Percentiles rank a stretch among this genome's conserved stretches.
Evolutionary conservation across 2,113 vertebrate genomes (phyloP).

Genomic region (Rhinolophus ferrumequinum): DNA sequence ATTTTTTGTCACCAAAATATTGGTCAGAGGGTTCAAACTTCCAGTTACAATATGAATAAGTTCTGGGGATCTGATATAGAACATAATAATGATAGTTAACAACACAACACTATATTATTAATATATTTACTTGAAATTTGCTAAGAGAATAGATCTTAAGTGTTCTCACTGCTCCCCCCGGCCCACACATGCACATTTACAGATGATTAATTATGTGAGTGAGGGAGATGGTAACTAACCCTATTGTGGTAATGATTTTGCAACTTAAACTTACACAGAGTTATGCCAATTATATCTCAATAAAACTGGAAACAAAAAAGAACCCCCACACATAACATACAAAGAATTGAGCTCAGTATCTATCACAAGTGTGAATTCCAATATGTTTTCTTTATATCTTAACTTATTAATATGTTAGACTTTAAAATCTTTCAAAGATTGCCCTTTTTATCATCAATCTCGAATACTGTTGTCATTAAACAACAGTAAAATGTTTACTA

Average conservation of each 20-base stretch:
- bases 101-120: not conserved
- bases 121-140: not conserved
- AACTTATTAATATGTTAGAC: not conserved
- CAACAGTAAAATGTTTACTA: not conserved
- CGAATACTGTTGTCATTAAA: not conserved
- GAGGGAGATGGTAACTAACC: not conserved
- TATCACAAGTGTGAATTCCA: not conserved
- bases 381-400: not conserved
- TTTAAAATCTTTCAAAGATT: constrained; percentile 12
- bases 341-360: not conserved
- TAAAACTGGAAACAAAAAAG: not conserved
- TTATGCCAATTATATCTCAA: not conserved
- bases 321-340: not conserved
- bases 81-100: not conserved
- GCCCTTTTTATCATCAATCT: not conserved
- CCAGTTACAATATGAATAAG: not conserved
- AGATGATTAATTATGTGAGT: not conserved
- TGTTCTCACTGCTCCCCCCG: too few relatives aligned
- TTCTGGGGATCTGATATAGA: not conserved
- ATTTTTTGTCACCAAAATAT: not conserved
- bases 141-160: not conserved
- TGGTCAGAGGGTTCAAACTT: not conserved
- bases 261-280: not conserved
- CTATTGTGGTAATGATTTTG: not conserved
- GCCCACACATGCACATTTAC: not conserved